Evolutionary conservation across 2,888 invertebrate genomes (phyloP), one percentile per base, ranked within the genome.

Genomic region (Cheilosia urbana): DNA sequence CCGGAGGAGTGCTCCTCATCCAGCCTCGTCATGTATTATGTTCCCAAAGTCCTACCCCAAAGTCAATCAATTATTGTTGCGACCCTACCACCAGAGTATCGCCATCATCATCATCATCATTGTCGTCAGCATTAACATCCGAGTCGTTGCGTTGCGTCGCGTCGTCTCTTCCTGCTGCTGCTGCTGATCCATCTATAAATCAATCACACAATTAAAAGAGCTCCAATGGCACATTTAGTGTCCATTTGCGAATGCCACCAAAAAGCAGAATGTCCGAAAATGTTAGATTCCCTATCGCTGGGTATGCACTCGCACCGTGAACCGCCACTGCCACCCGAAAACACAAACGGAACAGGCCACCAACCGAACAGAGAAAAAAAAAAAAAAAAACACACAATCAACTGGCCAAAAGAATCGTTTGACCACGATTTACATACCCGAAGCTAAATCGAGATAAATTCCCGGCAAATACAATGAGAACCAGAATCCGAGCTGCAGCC

Each of bases 121-220:
- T 53, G 45, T 60, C 73, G 51, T 55, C 73, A 60, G 62, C 75
- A 55, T 71, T 55, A 55, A 27, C 69, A 55, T 57, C 37, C 47
- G 58, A 51, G 40, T 47, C 21, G 27, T 62, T n/a, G 53, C 30
- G 27, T 27, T 27, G 5, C n/a, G n/a, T n/a, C n/a, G n/a, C n/a
- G n/a, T 27, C 6, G 27, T 83, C 79, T 40, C 55, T 21, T 27
- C 40, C 49, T 51, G 42, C 53, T 72, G 47, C 57, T 68, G 30
- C 55, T n/a, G 19, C 45, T 58, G 45, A 57, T 63, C 62, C 81
- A 58, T 73, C 89, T 89, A 89, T 90, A 90, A 90, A 90, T 90
- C 90, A 90, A 89, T 89, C 89, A 89, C 89, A 89, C 90, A 90
- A 90, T 90, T 90, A 90, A 90, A 89, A 89, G 89, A 89, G 88